These are phyloP conservation scores for Rhynchotus rufescens DNA, from an alignment of 2,797 vertebrate genomes.

Conservation along the genomic window DNA sequence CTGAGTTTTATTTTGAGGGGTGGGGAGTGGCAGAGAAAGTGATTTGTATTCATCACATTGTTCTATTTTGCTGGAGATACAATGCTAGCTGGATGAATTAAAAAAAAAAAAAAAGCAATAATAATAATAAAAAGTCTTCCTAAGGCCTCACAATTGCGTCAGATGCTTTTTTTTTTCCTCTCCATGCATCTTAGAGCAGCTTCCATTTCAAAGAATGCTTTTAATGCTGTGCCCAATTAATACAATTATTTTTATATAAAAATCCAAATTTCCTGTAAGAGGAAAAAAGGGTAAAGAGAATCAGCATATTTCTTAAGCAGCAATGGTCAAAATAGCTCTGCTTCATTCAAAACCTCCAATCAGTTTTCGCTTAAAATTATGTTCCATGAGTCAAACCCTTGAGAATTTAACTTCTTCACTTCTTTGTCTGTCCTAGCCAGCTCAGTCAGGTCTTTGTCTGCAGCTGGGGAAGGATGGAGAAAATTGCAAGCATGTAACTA, in stretches of 20 bases:
- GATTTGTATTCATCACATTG: background rate
- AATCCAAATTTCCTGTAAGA: background rate
- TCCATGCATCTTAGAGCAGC: background rate
- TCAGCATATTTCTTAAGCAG: background rate
- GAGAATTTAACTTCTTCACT: constrained; percentile 31
- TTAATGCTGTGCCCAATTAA: background rate
- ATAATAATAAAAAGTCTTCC: background rate
- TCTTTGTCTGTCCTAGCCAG: background rate
- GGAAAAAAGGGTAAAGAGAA: background rate
- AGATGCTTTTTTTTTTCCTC: background rate
- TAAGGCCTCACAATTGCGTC: background rate
- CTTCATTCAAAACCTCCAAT: background rate
- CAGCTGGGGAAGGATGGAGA: background rate
- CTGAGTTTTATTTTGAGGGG: background rate
- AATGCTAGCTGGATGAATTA: background rate
- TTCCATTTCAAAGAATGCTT: background rate
- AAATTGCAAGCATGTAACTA: background rate
- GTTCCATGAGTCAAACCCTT: constrained; percentile 35
- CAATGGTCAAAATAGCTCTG: background rate
- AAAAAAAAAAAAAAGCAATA: background rate
- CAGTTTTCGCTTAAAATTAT: constrained; percentile 28
- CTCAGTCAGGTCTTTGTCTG: constrained; percentile 43
- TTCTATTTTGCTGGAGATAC: background rate
- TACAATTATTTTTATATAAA: background rate
- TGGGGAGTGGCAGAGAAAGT: background rate